A percentile compares a stretch with the other conserved stretches of the same genome.
These are phyloP conservation scores for Papilio aristodemus DNA, from an alignment of 1,140 invertebrate species.

Conservation along the genomic window DNA sequence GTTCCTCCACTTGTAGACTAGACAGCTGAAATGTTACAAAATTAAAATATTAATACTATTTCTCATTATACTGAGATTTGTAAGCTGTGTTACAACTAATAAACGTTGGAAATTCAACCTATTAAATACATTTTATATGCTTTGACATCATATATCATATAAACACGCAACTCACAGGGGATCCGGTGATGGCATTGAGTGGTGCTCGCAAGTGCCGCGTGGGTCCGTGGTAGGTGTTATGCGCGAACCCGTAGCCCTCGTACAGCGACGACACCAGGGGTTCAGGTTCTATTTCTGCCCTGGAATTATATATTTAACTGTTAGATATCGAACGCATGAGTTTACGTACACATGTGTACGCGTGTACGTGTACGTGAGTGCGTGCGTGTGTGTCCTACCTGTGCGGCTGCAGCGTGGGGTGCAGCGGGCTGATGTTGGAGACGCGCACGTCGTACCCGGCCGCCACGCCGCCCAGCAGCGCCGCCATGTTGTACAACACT, in stretches of 20 bases:
- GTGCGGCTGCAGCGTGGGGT: slow-evolving; percentile 87
- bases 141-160: neutral
- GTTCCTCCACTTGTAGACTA: slow-evolving; percentile 78
- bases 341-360: neutral
- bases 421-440: slow-evolving; percentile 90
- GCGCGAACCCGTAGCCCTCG: slow-evolving; percentile 83
- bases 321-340: neutral
- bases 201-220: slow-evolving; percentile 87
- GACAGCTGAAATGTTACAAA: slow-evolving; percentile 58
- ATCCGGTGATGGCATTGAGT: slow-evolving; percentile 81
- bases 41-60: neutral
- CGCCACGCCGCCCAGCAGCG: slow-evolving; percentile 92
- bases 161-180: slow-evolving; percentile 50
- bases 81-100: no score
- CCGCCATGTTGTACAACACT: slow-evolving; percentile 94
- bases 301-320: slow-evolving; percentile 42
- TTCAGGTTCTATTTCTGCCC: slow-evolving; percentile 66
- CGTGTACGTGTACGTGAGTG: no score
- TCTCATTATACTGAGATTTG: no score
- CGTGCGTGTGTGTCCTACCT: slow-evolving; percentile 65
- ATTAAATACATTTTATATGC: no score
- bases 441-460: slow-evolving; percentile 95
- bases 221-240: slow-evolving; percentile 95
- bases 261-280: slow-evolving; percentile 55
- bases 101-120: no score